phyloP scores from a whole-genome alignment of 2,888 invertebrate genomes.

The Mamestra brassicae region DNA sequence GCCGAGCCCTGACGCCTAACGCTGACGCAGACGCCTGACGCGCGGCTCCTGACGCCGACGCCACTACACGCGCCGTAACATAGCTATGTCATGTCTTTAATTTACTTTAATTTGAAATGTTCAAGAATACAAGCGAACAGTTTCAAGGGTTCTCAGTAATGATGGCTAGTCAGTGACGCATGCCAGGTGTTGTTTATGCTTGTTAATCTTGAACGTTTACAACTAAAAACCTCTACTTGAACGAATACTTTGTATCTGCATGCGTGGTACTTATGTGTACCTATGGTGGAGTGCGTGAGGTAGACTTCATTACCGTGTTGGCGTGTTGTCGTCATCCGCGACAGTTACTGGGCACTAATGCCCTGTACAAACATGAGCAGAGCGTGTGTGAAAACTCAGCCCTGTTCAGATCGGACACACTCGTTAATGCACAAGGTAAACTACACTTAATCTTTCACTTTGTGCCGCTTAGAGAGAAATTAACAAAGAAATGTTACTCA shows the following conservation, averaged over 20 bases:
- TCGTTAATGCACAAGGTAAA: conserved; percentile 83
- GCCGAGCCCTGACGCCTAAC: conserved; percentile 58
- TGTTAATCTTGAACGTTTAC: conserved; percentile 76
- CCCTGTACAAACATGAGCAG: conserved; percentile 78
- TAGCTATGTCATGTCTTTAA: conserved; percentile 86
- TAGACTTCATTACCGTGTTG: conserved; percentile 61
- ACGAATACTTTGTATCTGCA: conserved; percentile 64
- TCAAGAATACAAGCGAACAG: conserved; percentile 67
- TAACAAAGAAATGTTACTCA: conserved; percentile 83
- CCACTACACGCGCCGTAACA: conserved; percentile 81
- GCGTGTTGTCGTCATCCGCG: conserved; percentile 72
- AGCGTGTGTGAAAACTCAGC: conserved; percentile 86
- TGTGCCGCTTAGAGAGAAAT: conserved; percentile 85
- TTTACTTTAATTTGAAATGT: conserved; percentile 86
- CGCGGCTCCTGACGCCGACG: conserved; percentile 67
- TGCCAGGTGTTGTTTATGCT: conserved; percentile 66
- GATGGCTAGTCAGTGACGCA: conserved; percentile 77
- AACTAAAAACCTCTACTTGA: conserved; percentile 64
- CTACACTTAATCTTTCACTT: conserved; percentile 88
- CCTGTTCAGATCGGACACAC: conserved; percentile 82
- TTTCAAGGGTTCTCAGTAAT: conserved; percentile 77
- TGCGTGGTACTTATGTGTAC: conserved; percentile 49
- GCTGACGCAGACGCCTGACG: conserved; percentile 34
- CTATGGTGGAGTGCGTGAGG: conserved; percentile 44
- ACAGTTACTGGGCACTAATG: conserved; percentile 84